Conservation (phyloP, 2,797 vertebrate genomes). For the Coccyzus lansbergi region DNA sequence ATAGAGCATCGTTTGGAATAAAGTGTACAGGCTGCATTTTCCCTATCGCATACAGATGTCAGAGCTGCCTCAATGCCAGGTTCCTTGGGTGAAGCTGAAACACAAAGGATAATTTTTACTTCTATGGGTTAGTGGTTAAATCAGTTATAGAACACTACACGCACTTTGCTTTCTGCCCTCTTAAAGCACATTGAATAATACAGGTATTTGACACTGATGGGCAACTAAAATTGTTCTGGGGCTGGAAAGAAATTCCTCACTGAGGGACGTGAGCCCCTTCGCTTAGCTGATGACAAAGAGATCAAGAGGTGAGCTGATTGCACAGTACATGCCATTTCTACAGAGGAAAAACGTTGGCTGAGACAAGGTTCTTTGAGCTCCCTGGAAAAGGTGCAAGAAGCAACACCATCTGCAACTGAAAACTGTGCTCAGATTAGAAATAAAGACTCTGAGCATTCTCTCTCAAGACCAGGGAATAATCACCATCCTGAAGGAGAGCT, state of each 20-base stretch:
- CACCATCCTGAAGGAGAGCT: neutral
- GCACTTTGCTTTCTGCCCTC: rapidly evolving
- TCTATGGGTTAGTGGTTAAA: neutral
- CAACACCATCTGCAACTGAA: neutral
- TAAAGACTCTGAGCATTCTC: neutral
- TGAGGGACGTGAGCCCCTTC: neutral
- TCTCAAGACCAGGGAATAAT: neutral
- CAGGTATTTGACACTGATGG: neutral
- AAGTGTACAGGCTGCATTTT: neutral
- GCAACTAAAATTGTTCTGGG: neutral
- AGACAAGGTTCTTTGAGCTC: neutral
- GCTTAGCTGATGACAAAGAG: neutral
- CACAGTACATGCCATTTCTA: neutral
- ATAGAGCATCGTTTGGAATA: neutral
- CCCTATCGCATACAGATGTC: neutral
- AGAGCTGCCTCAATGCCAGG: neutral
- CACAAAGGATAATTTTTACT: neutral
- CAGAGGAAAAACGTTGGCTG: neutral
- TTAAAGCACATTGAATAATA: neutral
- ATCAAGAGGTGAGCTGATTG: neutral
- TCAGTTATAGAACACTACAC: neutral
- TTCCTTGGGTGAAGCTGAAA: neutral
- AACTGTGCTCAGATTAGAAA: neutral
- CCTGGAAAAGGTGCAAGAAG: neutral
- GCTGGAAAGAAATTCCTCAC: neutral